phyloP scores from a whole-genome alignment of 1,140 invertebrate species.

The Gryon sp. region DNA sequence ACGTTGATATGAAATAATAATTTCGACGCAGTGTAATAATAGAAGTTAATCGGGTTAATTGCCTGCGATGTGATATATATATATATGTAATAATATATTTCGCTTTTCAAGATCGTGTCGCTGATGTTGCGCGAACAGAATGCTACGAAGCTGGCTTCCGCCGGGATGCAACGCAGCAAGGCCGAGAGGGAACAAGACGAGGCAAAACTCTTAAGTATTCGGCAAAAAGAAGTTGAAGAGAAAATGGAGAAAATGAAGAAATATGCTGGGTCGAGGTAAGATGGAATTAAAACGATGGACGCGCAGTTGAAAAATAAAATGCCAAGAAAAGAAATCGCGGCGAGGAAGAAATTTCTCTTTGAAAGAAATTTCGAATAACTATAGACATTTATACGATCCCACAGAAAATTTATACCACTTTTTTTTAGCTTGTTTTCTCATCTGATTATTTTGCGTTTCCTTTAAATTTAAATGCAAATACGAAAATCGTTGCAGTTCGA shows the following conservation, averaged over 20 bases:
- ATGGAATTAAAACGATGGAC: constrained; percentile 57
- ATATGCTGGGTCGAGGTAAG: constrained; percentile 83
- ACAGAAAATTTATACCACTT: constrained; percentile 8
- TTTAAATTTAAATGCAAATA: constrained; percentile 34
- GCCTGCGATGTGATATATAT: constrained; percentile 45
- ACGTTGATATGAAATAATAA: neutral
- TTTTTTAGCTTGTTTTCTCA: no score
- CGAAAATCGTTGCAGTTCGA: constrained; percentile 15
- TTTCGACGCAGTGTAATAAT: neutral
- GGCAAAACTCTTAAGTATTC: constrained; percentile 85
- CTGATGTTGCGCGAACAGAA: constrained; percentile 91
- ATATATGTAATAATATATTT: no score
- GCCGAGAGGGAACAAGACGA: constrained; percentile 91
- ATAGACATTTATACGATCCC: constrained; percentile 53
- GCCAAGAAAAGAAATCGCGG: constrained; percentile 36
- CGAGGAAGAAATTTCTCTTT: constrained; percentile 28
- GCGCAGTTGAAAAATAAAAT: constrained; percentile 41
- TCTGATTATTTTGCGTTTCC: constrained; percentile 13
- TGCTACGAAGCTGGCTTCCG: constrained; percentile 87
- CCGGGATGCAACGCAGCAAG: constrained; percentile 86
- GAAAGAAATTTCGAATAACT: constrained; percentile 43
- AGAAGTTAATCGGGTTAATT: constrained; percentile 46
- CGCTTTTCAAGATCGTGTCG: constrained; percentile 83
- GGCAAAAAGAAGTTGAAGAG: constrained; percentile 81
- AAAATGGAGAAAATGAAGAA: constrained; percentile 83